Conservation (phyloP, 2,113 vertebrate genomes). For the Pteronura brasiliensis region DNA sequence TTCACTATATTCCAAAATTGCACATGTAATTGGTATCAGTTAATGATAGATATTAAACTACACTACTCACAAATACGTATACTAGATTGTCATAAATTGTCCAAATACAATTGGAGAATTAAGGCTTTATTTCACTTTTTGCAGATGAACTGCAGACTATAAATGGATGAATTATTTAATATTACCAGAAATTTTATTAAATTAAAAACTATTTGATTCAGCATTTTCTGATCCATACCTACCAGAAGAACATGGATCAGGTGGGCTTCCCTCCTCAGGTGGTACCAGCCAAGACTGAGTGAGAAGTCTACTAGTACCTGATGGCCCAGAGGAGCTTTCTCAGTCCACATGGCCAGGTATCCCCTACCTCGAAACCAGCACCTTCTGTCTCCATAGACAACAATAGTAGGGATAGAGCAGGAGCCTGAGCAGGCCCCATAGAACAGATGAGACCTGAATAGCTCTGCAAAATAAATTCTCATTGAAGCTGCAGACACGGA, state of each 20-base stretch:
- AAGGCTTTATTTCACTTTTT: conserved; percentile 62
- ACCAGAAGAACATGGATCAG: not conserved
- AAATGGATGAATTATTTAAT: not conserved
- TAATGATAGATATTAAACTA: conserved; percentile 70
- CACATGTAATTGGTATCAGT: conserved; percentile 76
- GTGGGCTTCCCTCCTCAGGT: not conserved
- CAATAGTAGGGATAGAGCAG: not conserved
- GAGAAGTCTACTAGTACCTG: not conserved
- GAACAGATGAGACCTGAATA: not conserved
- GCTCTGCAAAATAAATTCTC: not conserved
- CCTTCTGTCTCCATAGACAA: not conserved
- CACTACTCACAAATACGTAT: conserved; percentile 57
- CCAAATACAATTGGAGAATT: conserved; percentile 60
- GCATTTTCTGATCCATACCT: not conserved
- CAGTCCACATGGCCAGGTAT: not conserved
- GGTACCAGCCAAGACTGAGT: not conserved
- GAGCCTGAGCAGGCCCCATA: not conserved
- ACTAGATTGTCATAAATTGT: conserved; percentile 62
- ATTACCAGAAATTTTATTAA: not conserved
- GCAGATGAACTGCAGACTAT: conserved; percentile 64
- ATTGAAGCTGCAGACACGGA: not conserved
- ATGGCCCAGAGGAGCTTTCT: not conserved
- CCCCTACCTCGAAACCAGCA: not conserved
- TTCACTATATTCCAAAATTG: conserved; percentile 72
- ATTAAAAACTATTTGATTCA: not conserved